Conservation (phyloP, 2,797 vertebrate genomes). For the Carapus acus region DNA sequence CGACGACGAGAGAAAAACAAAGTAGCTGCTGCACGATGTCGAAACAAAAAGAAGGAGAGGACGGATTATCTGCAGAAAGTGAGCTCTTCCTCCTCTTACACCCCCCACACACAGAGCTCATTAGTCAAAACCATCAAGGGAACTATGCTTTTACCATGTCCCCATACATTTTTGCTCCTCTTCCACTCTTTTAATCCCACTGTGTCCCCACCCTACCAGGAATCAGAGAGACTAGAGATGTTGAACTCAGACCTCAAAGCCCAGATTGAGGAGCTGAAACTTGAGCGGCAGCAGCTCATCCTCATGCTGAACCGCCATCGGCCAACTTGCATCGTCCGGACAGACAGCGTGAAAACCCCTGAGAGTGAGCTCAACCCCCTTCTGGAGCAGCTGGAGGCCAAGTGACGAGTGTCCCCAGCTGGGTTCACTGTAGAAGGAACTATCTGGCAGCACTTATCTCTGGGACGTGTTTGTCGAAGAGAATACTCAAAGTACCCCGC, state of each 20-base stretch:
- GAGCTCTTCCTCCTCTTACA: too few species aligned
- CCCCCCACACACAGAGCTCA: too few species aligned
- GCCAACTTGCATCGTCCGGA: constrained; percentile 93
- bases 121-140: too few species aligned
- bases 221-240: constrained; percentile 91
- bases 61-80: constrained; percentile 96
- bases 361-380: constrained; percentile 83
- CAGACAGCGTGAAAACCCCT: constrained; percentile 88
- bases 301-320: constrained; percentile 93
- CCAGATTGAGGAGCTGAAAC: constrained; percentile 94
- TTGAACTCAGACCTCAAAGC: constrained; percentile 94
- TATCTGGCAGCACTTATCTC: constrained; percentile 68
- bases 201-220: constrained; percentile 62
- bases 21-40: constrained; percentile 93
- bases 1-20: constrained; percentile 96
- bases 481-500: constrained; percentile 41
- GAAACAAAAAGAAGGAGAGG: constrained; percentile 97
- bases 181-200: not conserved
- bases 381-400: constrained; percentile 84
- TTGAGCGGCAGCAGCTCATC: constrained; percentile 93
- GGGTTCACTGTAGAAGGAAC: constrained; percentile 56
- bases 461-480: constrained; percentile 37
- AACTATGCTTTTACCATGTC: too few species aligned
- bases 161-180: not conserved
- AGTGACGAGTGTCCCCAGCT: constrained; percentile 67